Percentiles rank a stretch among this genome's conserved stretches.
These are phyloP conservation scores for Prionailurus bengalensis DNA, from an alignment of 2,113 vertebrate species.

Conservation along the genomic window DNA sequence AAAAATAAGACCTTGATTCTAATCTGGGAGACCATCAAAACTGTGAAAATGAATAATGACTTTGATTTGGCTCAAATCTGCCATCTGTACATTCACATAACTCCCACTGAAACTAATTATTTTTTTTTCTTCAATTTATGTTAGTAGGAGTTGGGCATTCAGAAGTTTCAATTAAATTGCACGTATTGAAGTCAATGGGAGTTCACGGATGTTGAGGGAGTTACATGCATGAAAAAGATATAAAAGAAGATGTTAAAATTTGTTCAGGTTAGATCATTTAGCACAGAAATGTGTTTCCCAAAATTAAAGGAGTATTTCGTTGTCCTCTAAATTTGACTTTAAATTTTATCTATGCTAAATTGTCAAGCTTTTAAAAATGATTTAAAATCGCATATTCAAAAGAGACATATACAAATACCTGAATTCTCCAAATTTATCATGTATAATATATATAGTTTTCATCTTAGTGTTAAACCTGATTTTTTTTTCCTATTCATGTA, in stretches of 20 bases:
- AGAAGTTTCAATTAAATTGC: conserved; percentile 64
- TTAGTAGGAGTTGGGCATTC: conserved; percentile 33
- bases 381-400: neutral
- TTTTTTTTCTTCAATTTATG: conserved; percentile 54
- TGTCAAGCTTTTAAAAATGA: neutral
- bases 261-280: neutral
- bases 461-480: neutral
- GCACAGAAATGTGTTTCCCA: neutral
- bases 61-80: conserved; percentile 16
- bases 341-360: neutral
- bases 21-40: conserved; percentile 54
- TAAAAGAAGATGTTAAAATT: neutral
- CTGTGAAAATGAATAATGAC: conserved; percentile 65
- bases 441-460: neutral
- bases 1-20: conserved; percentile 50
- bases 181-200: conserved; percentile 53
- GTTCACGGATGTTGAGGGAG: neutral
- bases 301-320: neutral
- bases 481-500: neutral
- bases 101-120: conserved; percentile 72
- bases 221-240: neutral
- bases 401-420: neutral
- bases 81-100: conserved; percentile 37
- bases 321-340: neutral
- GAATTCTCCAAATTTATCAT: neutral